Base-by-base conservation (phyloP, 2,113 vertebrate genomes). In the Narcine bancroftii region DNA sequence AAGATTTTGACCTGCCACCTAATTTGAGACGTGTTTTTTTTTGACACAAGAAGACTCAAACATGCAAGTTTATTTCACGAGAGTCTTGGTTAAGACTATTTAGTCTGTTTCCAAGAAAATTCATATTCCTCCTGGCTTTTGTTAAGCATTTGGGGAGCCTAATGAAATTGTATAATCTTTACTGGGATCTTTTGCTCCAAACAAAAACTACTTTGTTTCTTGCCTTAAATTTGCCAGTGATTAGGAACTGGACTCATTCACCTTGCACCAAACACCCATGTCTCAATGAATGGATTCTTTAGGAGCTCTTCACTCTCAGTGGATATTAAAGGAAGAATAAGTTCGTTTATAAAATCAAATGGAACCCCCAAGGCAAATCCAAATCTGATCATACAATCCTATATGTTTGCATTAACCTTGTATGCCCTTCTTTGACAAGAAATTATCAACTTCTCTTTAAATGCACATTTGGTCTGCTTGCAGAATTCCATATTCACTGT, bases 301-400 rank as follows among this genome's bases (percentile, higher is more conserved):
- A 21, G 75, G 39, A 10, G 45, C 3, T 53, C 3, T 53, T 15
- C 11, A 53, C 15, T 10, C 13, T 50, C 33, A 47, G 3, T 56
- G n/a, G n/a, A n/a, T n/a, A n/a, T 83, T 53, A 83, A 53, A 83
- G 76, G 11, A 83, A 53, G 26, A 83, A 83, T 83, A 56, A 33
- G 26, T 72, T 72, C 69, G 33, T 83, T 83, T 83, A 42, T n/a
- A 81, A 3, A 29, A 50, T 24, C 26, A 83, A 53, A 29, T 33
- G 9, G 9, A 15, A n/a, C 3, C 29, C 6, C 26, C 33, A 17
- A 3, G 79, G 29, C 45, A 33, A 29, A 53, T 24, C 69, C 47
- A 83, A 83, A 45, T 33, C 45, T 45, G 24, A 21, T 77, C 36
- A 3, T 19, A 17, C 17, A 26, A 39, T 79, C 76, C 47, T 15